Base-by-base conservation (phyloP, 1,140 invertebrate genomes). In the Trachymyrmex cornetzi region DNA sequence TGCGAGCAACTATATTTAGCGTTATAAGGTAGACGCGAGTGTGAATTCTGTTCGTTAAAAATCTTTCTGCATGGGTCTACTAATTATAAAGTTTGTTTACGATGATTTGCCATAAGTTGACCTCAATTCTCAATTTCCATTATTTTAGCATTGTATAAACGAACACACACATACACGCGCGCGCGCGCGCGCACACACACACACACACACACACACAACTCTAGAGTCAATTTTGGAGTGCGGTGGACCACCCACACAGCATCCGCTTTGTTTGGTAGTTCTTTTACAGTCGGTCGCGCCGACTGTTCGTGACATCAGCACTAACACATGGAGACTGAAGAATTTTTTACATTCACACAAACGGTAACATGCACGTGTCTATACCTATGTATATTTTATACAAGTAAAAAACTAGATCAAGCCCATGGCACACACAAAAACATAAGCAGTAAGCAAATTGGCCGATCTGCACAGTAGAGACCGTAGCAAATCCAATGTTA, bases 161-260 rank as follows among this genome's bases (percentile, higher is more conserved):
- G 9, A 34, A 34, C 22, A 22, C 30, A 5, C 24, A 57, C 9
- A 9, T 5, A 38, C 7, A 38, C 7, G 0, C 34, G 5, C 30
- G 0, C 30, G 5, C 30, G 3, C 24, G 44, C 1, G 2, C 1
- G 11, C 1, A 44, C 6, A 44, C 7, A 38, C 6, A 9, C 6
- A 38, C 30, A 4, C 30, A 22, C 22, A 3, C 24, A 44, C 1
- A 2, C 1, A 11, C 9, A 11, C 0, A 11, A 14, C 1, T 3
- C 1, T 50, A 38, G 24, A 59, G n/a, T 9, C 16, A 24, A 38
- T 59, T 80, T 82, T 59, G 53, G 57, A 63, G 63, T 38, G 24
- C 34, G 24, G 22, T 30, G 22, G 89, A 90, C 88, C 86, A 90
- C 88, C 86, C 14, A 16, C 86, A 77, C 77, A 50, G 55, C 53